Evolutionary conservation across 1,140 invertebrate genomes (phyloP).

Genomic region (Capitella teleta): DNA sequence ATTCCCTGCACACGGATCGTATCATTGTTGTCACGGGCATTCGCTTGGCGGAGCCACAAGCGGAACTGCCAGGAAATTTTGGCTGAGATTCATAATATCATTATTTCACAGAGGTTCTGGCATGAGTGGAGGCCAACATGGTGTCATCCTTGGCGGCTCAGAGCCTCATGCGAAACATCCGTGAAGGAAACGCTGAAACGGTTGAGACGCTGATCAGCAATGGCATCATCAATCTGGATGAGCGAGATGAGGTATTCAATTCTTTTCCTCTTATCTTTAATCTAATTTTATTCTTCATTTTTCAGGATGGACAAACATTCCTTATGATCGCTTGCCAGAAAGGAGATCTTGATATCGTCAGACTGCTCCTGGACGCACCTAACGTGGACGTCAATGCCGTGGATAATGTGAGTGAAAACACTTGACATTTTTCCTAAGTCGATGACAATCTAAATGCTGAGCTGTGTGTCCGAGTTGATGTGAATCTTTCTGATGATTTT

Average conservation of each 20-base stretch:
- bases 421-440: background rate
- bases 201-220: slow-evolving; percentile 24
- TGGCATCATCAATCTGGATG: slow-evolving; percentile 55
- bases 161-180: slow-evolving; percentile 29
- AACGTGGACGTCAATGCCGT: slow-evolving; percentile 81
- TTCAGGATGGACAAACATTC: slow-evolving; percentile 77
- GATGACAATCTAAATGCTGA: background rate
- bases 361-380: slow-evolving; percentile 62
- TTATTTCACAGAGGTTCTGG: no score
- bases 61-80: no score
- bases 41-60: no score
- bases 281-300: background rate
- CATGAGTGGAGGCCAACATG: no score
- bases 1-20: no score
- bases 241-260: slow-evolving; percentile 70
- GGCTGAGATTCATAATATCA: no score
- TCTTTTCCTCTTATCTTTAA: slow-evolving; percentile 1
- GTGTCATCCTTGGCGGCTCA: no score
- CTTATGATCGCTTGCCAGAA: slow-evolving; percentile 75
- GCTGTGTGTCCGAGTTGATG: background rate
- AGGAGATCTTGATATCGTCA: slow-evolving; percentile 68
- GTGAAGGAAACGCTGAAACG: slow-evolving; percentile 22
- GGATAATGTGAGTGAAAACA: slow-evolving; percentile 54
- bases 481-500: background rate
- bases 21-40: no score